Evolutionary conservation across 92 coral and sea anemone genomes (phyloP), one percentile per base, ranked within the genome.

Genomic region (Pocillopora meandrina): DNA sequence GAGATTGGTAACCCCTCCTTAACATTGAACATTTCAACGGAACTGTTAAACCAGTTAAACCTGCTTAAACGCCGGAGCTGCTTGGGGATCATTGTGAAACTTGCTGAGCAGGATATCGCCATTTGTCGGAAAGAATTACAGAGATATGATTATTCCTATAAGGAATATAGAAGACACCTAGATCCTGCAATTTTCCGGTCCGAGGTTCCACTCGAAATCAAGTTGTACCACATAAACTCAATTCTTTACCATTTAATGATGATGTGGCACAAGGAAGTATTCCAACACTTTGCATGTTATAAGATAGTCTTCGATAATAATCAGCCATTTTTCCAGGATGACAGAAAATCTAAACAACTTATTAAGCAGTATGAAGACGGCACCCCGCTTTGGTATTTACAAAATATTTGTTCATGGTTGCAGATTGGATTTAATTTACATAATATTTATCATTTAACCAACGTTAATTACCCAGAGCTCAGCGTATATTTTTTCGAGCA

Each of bases 191-290:
- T 23, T 23, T 23, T 23, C 26, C 26, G 26, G 26, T 23, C 26
- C 26, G 26, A 23, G 26, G 26, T 23, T 42, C 49, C 4, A 3
- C 49, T 42, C 49, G 49, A 7, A 42, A 42, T 42, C 49, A 42
- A 14, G 14, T 9, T 57, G 13, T 18, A 21, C 7, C 21, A 18
- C 0, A 12, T 56, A 56, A 52, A 59, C 31, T 1, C 13, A 0
- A 18, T 0, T 15, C 17, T 79, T 59, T 79, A 49, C 21, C 56
- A 79, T 19, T 13, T 66, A 11, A 79, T 79, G 83, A 66, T 74
- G 47, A 66, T 52, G 56, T 79, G 83, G 75, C 65, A 79, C 20
- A 8, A 52, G 23, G 21, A 67, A 8, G 56, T 67, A 31, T 79
- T 79, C 14, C 11, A 52, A 36, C 3, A 66, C 20, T 56, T 56